Conservation (phyloP, 2,113 vertebrate genomes). For the Mus spicilegus region DNA sequence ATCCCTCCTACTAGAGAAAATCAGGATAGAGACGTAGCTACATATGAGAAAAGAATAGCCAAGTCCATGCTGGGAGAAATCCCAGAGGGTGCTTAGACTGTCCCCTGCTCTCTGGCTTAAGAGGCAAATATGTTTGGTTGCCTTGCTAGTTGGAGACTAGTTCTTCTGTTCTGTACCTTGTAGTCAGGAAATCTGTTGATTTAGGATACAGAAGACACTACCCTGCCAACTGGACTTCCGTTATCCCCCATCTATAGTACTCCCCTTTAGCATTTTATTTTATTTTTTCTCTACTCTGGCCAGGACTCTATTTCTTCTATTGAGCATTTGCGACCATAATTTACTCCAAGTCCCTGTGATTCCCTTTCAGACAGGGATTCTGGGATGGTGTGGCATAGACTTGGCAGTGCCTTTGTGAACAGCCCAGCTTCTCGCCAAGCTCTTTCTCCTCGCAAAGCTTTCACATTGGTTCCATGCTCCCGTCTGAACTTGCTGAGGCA, state of each 20-base stretch:
- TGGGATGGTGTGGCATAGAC: no score
- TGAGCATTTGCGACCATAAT: background rate
- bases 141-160: background rate
- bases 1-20: background rate
- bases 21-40: background rate
- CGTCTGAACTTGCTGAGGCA: background rate
- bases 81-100: background rate
- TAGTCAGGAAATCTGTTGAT: background rate
- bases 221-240: background rate
- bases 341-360: background rate
- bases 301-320: background rate
- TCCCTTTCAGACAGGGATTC: background rate
- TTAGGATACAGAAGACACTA: background rate
- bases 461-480: no score
- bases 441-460: no score
- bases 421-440: background rate
- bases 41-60: background rate
- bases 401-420: background rate
- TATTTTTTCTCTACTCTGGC: background rate
- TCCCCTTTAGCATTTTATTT: background rate
- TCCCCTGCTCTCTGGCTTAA: no score
- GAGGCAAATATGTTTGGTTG: background rate
- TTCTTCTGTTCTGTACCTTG: background rate
- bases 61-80: background rate
- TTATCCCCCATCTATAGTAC: background rate